Conservation (phyloP, 2,888 invertebrate genomes). For the Aphodius sticticus region DNA sequence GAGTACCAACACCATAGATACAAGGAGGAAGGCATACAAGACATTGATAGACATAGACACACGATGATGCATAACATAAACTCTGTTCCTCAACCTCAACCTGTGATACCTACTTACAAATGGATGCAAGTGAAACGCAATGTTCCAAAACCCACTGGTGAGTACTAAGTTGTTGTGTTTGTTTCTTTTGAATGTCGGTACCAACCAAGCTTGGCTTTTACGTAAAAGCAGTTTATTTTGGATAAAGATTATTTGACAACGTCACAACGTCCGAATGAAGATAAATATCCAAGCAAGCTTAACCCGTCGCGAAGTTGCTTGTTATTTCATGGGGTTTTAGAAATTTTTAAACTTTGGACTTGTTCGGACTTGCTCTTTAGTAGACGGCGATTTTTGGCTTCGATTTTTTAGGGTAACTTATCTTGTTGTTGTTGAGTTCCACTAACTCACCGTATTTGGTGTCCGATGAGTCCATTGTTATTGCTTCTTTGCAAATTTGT, state of each 20-base stretch:
- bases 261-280: too few relatives aligned
- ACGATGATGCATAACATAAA: constrained; percentile 53
- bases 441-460: too few relatives aligned
- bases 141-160: constrained; percentile 92
- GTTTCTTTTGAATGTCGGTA: not conserved
- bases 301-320: too few relatives aligned
- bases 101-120: constrained; percentile 89
- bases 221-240: not conserved
- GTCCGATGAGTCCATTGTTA: too few relatives aligned
- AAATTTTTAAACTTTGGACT: too few relatives aligned
- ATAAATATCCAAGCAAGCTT: too few relatives aligned
- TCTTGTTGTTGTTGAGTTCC: too few relatives aligned
- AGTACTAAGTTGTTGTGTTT: constrained; percentile 54
- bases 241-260: not conserved
- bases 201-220: not conserved
- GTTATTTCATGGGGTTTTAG: too few relatives aligned
- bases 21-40: constrained; percentile 65
- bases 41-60: constrained; percentile 51
- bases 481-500: too few relatives aligned
- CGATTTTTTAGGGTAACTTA: too few relatives aligned
- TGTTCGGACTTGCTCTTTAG: too few relatives aligned
- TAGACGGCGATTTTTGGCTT: too few relatives aligned
- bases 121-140: constrained; percentile 99
- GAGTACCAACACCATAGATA: constrained; percentile 69
- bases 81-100: constrained; percentile 62